Evolutionary conservation across 2,113 vertebrate species (phyloP).

Genomic region (Burhinus oedicnemus): DNA sequence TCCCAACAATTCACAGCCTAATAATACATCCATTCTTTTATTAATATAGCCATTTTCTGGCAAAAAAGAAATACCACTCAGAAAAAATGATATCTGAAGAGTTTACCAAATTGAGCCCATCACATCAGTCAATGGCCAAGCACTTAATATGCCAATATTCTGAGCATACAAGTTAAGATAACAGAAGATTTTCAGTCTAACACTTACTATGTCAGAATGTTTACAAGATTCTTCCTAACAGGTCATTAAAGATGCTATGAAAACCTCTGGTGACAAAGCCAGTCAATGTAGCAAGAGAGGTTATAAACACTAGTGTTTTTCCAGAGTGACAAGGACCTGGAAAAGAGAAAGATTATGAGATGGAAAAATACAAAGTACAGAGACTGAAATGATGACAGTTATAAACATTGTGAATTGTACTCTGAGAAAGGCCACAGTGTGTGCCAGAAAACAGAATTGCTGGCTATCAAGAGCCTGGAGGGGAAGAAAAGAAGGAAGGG

Average conservation of each 20-base stretch:
- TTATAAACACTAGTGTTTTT: constrained; percentile 44
- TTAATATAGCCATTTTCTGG: background rate
- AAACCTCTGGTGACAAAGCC: constrained; percentile 26
- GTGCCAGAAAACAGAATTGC: background rate
- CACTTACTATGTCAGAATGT: constrained; percentile 42
- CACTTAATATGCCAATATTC: constrained; percentile 53
- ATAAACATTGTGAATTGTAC: background rate
- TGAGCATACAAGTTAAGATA: constrained; percentile 16
- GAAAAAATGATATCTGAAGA: background rate
- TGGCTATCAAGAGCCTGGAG: background rate
- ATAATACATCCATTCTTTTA: background rate
- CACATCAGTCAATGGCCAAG: background rate
- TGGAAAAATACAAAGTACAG: constrained; percentile 17
- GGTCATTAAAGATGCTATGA: constrained; percentile 26
- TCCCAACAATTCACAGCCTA: background rate
- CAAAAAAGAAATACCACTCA: background rate
- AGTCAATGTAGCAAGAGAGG: background rate
- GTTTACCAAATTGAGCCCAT: background rate
- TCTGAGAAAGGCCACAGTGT: background rate
- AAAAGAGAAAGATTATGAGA: constrained; percentile 33
- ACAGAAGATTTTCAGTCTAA: constrained; percentile 29
- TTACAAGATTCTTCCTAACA: constrained; percentile 50
- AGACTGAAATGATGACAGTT: constrained; percentile 19
- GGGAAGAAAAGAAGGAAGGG: background rate
- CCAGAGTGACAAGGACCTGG: background rate